These are phyloP conservation scores for Loxodonta africana DNA, from an alignment of 2,113 vertebrate genomes.

Conservation along the genomic window DNA sequence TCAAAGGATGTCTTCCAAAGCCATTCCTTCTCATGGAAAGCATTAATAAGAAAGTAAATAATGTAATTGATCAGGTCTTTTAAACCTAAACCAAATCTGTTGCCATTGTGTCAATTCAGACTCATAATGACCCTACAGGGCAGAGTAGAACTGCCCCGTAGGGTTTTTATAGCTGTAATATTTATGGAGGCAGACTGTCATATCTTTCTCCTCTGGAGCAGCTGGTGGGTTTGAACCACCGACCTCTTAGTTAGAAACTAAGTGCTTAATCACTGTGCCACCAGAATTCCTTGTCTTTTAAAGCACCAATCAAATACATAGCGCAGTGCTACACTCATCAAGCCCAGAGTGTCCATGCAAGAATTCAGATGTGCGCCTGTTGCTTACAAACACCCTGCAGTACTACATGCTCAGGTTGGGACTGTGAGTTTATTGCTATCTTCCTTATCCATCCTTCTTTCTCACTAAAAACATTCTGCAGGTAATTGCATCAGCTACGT, in stretches of 20 bases:
- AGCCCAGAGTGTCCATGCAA: accelerated
- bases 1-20: background rate
- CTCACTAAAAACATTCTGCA: background rate
- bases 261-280: background rate
- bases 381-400: background rate
- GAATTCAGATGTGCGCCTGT: background rate
- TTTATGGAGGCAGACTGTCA: background rate
- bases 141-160: background rate
- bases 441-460: background rate
- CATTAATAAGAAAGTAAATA: background rate
- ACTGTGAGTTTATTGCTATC: background rate
- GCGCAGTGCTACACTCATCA: background rate
- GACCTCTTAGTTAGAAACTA: background rate
- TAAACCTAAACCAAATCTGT: background rate
- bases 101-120: background rate
- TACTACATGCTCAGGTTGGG: background rate
- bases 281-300: background rate
- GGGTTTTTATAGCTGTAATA: background rate
- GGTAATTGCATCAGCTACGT: background rate
- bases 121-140: background rate
- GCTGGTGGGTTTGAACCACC: background rate
- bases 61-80: background rate
- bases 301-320: background rate
- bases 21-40: background rate
- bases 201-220: background rate